Evolutionary conservation across 2,797 vertebrate species (phyloP), one percentile per base, ranked within the genome.

Genomic region (Craterocephalus amniculus): DNA sequence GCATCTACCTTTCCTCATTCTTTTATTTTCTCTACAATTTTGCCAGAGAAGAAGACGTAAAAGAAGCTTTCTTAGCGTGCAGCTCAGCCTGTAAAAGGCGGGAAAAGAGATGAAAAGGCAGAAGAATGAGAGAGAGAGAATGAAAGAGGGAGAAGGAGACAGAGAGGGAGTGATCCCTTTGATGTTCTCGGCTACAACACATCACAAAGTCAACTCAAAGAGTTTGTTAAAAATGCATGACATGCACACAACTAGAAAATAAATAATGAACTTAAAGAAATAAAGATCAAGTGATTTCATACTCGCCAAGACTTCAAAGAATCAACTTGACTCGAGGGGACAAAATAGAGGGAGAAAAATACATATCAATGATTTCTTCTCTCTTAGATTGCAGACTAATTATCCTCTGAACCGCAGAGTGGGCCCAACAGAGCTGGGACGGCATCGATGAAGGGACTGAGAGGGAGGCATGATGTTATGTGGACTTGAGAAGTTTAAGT

Each of bases 141-240:
- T 64, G 32, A 51, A 20, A 72, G 29, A 34, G 51, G 54, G 75
- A 70, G 69, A 74, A 32, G 27, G 38, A 67, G 68, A 79, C 49
- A 81, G 67, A 73, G 61, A 78, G 64, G 35, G 72, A 69, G 68
- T 56, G 71, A 80, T 73, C 63, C 73, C 94, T 98, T 98, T 98
- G 96, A 98, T 97, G 96, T 96, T 95, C 82, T 90, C 91, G 20
- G 91, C 92, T 94, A 96, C 94, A 95, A 96, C 95, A 95, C 94
- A 96, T 97, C 96, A 96, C 93, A 95, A 95, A 95, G 93, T 95
- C 95, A 96, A 95, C 97, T 96, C 97, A 97, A 96, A 96, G 95
- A 81, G 94, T 96, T 96, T 95, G 96, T 98, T 97, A 97, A 98
- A 97, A 96, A 98, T 97, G 96, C 95, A 97, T 97, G 95, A 96